These are phyloP conservation scores for Petroica traversi DNA, from an alignment of 2,113 vertebrate genomes.

Conservation along the genomic window DNA sequence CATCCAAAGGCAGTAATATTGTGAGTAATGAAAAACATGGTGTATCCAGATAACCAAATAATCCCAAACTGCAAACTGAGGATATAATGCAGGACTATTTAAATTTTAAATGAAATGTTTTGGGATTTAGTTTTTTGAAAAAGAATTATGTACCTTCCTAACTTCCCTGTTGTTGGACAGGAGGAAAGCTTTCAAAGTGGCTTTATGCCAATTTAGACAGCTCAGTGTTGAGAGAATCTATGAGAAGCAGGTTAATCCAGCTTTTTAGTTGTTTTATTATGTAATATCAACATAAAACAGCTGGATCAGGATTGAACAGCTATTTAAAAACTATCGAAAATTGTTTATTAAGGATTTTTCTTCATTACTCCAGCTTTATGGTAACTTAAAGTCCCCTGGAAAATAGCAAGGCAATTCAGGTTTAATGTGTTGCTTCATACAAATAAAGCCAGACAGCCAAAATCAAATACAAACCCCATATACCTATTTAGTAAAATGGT, in stretches of 20 bases:
- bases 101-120: neutral
- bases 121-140: neutral
- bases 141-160: neutral
- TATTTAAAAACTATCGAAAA: neutral
- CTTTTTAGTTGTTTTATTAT: slow-evolving; percentile 23
- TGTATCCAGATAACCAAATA: neutral
- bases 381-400: neutral
- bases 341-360: slow-evolving; percentile 53
- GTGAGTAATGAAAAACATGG: neutral
- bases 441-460: neutral
- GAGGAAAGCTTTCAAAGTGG: neutral
- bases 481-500: neutral
- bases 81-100: neutral
- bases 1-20: neutral
- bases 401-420: neutral
- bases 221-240: neutral
- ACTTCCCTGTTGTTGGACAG: neutral
- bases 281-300: slow-evolving; percentile 51
- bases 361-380: neutral
- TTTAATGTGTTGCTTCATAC: neutral
- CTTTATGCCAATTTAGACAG: slow-evolving; percentile 38
- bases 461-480: neutral
- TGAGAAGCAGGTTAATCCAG: slow-evolving; percentile 43
- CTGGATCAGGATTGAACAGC: slow-evolving; percentile 29
- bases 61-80: neutral